Conservation (phyloP, 2,113 vertebrate species). For the Pseudorectes ferrugineus region DNA sequence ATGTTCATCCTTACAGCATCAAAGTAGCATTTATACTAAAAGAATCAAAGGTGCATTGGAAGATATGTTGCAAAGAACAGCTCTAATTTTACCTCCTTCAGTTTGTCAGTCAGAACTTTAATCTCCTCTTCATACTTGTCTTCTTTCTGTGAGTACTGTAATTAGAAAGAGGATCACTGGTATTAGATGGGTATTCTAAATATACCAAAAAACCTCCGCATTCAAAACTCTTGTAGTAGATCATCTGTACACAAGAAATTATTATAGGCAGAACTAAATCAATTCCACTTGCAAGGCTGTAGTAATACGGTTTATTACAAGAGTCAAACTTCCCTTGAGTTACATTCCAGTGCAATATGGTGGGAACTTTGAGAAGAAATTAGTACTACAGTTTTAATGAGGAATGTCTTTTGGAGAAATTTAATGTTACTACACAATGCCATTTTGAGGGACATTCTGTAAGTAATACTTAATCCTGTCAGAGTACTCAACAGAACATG, state of each 20-base stretch:
- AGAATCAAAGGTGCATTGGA: not conserved
- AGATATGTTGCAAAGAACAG: not conserved
- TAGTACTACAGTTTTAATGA: not conserved
- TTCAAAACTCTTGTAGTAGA: not conserved
- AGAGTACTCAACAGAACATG: not conserved
- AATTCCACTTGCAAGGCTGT: not conserved
- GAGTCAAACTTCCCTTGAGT: not conserved
- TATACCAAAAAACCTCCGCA: rapidly evolving
- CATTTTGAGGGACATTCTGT: not conserved
- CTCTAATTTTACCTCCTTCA: conserved; percentile 89
- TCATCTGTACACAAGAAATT: not conserved
- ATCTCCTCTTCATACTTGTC: conserved; percentile 99
- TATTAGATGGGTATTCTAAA: conserved; percentile 17
- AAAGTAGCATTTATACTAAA: not conserved
- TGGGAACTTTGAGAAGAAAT: not conserved
- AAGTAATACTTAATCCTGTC: not conserved
- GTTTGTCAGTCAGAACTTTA: conserved; percentile 98
- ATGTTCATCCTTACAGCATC: not conserved
- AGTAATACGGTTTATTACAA: not conserved
- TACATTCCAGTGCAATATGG: not conserved
- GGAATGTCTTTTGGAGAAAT: not conserved
- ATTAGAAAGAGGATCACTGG: conserved; percentile 57
- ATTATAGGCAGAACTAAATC: not conserved
- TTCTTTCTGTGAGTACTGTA: conserved; percentile 98
- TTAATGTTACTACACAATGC: not conserved